Conservation (phyloP, 2,113 vertebrate genomes). For the Micromys minutus region DNA sequence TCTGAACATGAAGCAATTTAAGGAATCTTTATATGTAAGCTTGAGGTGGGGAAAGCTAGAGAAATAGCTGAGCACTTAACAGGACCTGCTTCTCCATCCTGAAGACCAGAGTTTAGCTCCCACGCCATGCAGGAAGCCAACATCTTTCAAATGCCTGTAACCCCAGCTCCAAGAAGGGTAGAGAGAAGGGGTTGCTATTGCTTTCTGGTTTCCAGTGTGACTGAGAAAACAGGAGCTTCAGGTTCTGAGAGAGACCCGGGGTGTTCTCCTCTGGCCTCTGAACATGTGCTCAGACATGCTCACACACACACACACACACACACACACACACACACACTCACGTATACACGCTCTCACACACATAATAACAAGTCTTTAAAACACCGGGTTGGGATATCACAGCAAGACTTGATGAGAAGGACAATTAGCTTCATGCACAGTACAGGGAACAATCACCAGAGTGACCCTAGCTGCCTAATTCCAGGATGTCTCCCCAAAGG, state of each 20-base stretch:
- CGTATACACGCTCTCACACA: too few relatives aligned
- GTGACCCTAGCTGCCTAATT: background rate
- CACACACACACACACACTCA: background rate
- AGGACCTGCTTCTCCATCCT: background rate
- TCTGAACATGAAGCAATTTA: background rate
- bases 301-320: too few relatives aligned
- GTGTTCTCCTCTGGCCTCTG: background rate
- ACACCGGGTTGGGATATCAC: background rate
- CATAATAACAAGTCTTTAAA: background rate
- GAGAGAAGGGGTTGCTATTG: background rate
- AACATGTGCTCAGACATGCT: background rate
- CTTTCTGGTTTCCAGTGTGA: background rate
- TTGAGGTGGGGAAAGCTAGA: background rate
- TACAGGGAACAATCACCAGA: background rate
- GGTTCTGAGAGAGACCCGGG: background rate
- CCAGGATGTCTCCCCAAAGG: background rate
- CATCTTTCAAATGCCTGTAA: background rate
- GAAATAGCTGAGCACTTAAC: background rate
- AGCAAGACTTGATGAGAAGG: background rate
- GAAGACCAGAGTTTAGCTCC: background rate
- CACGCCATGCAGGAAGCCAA: background rate
- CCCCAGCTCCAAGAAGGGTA: background rate
- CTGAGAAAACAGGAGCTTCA: background rate
- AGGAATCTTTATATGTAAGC: background rate
- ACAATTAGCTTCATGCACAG: background rate